phyloP scores from a whole-genome alignment of 2,113 vertebrate species.

The Hypocryptadius cinnamomeus region DNA sequence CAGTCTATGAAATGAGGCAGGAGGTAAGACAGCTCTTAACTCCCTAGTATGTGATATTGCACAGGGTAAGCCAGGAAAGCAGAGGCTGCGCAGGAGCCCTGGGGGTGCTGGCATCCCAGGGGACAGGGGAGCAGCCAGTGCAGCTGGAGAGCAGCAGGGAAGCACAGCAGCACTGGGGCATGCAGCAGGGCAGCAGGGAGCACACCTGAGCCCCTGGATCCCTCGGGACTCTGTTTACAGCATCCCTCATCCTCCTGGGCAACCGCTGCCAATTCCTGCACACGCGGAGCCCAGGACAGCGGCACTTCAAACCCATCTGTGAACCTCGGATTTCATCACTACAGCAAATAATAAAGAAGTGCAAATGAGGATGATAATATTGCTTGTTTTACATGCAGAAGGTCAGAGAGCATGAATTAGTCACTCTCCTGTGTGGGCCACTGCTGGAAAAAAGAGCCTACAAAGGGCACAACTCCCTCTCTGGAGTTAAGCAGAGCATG shows the following conservation, averaged over 20 bases:
- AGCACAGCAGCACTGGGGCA: background rate
- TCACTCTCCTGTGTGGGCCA: slow-evolving; percentile 5
- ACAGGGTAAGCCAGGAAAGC: background rate
- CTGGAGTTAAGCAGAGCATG: background rate
- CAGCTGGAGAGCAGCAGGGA: background rate
- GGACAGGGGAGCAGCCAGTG: background rate
- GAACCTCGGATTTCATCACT: background rate
- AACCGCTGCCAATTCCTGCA: background rate
- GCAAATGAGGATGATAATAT: slow-evolving; percentile 34
- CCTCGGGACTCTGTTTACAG: background rate
- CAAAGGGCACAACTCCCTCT: background rate
- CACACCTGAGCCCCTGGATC: background rate
- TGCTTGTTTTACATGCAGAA: slow-evolving; percentile 46
- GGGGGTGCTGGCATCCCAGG: background rate
- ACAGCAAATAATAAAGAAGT: slow-evolving; percentile 12
- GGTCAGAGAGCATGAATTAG: slow-evolving; percentile 31
- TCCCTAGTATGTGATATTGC: background rate
- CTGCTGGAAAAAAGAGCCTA: background rate
- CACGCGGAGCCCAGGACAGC: background rate
- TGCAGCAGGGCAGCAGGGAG: background rate
- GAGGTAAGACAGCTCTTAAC: background rate
- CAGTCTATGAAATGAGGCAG: background rate
- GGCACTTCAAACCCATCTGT: background rate
- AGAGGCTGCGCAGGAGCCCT: background rate
- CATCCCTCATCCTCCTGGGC: background rate